Conservation (phyloP, 2,113 vertebrate genomes). For the Phoenicopterus ruber region DNA sequence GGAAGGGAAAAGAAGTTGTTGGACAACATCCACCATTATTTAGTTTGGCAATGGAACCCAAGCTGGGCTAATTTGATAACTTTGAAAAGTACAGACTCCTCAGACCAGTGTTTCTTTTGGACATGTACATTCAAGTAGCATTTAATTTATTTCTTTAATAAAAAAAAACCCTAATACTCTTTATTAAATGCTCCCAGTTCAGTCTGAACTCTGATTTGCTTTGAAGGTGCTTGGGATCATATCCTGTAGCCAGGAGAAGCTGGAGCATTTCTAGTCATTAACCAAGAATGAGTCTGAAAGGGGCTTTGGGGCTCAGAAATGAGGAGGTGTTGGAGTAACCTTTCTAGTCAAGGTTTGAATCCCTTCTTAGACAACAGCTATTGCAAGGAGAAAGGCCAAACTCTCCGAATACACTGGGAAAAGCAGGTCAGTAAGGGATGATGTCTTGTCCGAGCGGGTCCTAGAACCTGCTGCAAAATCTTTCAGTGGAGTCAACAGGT, state of each 20-base stretch:
- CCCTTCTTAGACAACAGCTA: neutral
- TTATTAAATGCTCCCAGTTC: neutral
- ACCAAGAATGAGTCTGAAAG: neutral
- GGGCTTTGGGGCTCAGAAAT: neutral
- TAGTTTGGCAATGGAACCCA: neutral
- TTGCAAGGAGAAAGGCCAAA: neutral
- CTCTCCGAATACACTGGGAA: neutral
- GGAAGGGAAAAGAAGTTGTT: neutral
- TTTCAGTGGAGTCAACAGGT: neutral
- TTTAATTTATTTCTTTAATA: slow-evolving; percentile 17
- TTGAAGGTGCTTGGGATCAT: neutral
- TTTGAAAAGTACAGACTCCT: neutral
- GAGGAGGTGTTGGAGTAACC: neutral
- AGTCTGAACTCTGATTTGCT: neutral
- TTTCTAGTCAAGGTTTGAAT: neutral
- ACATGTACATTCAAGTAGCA: neutral
- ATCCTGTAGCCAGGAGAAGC: neutral
- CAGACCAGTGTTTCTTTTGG: neutral
- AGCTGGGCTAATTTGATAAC: neutral
- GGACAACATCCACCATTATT: neutral
- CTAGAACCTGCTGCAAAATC: neutral
- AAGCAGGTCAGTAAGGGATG: neutral
- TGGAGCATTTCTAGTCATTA: neutral
- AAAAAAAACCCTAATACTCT: neutral
- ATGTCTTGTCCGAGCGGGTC: neutral